These are phyloP conservation scores for Porites cylindrica DNA, from an alignment of 92 coral and sea anemone species.

Conservation along the genomic window DNA sequence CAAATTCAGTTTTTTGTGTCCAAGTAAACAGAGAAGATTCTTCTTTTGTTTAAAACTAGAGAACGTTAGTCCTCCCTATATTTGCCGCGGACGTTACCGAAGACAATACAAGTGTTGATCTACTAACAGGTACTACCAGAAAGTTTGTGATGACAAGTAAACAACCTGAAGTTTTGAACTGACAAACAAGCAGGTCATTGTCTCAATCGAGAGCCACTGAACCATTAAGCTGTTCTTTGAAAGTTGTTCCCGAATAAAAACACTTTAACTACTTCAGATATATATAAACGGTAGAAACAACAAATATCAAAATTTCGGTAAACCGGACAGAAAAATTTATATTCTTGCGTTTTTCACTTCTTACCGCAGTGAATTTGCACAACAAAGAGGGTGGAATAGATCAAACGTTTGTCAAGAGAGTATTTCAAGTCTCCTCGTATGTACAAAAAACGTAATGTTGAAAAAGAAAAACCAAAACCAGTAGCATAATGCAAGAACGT, in stretches of 20 bases:
- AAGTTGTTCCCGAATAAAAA: not conserved
- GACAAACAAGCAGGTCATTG: conserved; percentile 11
- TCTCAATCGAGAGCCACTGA: not conserved
- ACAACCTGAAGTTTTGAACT: not conserved
- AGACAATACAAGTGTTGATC: not conserved
- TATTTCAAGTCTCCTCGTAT: too few species aligned
- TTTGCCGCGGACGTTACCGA: not conserved
- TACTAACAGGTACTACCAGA: conserved; percentile 16
- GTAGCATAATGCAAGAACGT: not conserved
- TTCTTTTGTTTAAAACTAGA: too few species aligned
- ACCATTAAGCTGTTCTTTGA: not conserved
- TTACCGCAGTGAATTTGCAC: not conserved
- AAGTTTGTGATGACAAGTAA: conserved; percentile 3
- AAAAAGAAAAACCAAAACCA: not conserved
- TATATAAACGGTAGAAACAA: not conserved
- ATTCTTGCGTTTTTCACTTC: not conserved
- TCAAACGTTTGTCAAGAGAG: too few species aligned
- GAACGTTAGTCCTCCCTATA: too few species aligned
- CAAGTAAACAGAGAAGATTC: too few species aligned
- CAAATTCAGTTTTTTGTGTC: too few species aligned
- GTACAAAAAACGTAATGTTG: too few species aligned
- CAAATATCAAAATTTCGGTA: not conserved
- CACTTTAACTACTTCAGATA: not conserved
- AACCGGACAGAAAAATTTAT: not conserved
- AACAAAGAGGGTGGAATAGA: not conserved